Percentiles rank a stretch among this genome's conserved stretches.
These are phyloP conservation scores for Platyscapa corneri DNA, from an alignment of 1,140 invertebrate genomes.

Conservation along the genomic window DNA sequence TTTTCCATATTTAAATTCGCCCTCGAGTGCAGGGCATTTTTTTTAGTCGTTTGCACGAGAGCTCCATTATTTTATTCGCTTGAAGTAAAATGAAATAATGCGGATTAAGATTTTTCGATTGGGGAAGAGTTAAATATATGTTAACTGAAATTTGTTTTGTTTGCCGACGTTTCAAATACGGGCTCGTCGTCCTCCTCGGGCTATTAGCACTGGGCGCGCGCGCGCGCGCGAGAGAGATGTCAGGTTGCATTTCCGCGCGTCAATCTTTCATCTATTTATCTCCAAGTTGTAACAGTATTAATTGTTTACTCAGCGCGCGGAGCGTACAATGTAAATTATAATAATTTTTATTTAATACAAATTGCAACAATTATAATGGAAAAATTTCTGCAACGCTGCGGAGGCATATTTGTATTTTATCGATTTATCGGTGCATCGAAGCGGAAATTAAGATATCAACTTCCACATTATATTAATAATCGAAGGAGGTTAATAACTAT, in stretches of 20 bases:
- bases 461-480: background rate
- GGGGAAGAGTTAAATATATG: background rate
- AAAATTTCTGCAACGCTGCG: background rate
- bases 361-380: background rate
- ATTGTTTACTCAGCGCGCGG: background rate
- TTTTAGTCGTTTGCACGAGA: background rate
- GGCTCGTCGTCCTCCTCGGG: background rate
- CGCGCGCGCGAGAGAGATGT: no score
- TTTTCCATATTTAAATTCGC: background rate
- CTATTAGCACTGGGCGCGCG: background rate
- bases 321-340: background rate
- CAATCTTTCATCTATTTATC: constrained; percentile 1
- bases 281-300: background rate
- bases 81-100: background rate
- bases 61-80: background rate
- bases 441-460: background rate
- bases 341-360: background rate
- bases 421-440: background rate
- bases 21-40: background rate
- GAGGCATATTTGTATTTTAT: background rate
- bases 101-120: background rate
- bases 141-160: constrained; percentile 15
- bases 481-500: background rate
- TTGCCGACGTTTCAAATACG: constrained; percentile 7
- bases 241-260: constrained; percentile 4